Conservation (phyloP, 2,113 vertebrate genomes). For the Hippoglossus stenolepis region DNA sequence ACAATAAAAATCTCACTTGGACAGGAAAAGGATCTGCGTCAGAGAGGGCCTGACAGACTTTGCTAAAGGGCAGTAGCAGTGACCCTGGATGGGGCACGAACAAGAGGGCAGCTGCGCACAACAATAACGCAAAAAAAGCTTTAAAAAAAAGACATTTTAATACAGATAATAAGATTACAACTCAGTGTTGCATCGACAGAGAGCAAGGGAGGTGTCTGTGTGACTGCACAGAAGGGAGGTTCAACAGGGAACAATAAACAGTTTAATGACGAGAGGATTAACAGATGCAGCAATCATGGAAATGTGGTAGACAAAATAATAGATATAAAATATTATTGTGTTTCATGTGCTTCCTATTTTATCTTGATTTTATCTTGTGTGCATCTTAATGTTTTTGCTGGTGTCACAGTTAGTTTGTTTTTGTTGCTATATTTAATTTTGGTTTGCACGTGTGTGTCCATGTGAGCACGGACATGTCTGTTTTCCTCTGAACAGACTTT, state of each 20-base stretch:
- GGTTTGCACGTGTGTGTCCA: no score
- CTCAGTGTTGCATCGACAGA: neutral
- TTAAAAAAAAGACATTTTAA: neutral
- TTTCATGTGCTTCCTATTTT: no score
- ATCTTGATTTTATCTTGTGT: no score
- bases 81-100: slow-evolving; percentile 82
- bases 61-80: slow-evolving; percentile 81
- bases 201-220: neutral
- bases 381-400: no score
- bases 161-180: neutral
- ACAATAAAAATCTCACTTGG: slow-evolving; percentile 91
- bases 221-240: neutral
- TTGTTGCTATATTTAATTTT: no score
- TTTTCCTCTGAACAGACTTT: no score
- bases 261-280: neutral
- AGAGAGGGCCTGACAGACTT: slow-evolving; percentile 82
- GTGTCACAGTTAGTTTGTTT: no score
- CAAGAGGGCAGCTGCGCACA: slow-evolving; percentile 58
- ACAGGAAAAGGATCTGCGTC: slow-evolving; percentile 95
- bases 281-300: neutral
- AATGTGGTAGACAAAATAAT: neutral
- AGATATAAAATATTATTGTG: no score
- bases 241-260: neutral
- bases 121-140: slow-evolving; percentile 33
- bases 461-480: no score